Evolutionary conservation across 23 tunicate species (phyloP), one percentile per base, ranked within the genome.

Genomic region (Trididemnum nubilum): DNA sequence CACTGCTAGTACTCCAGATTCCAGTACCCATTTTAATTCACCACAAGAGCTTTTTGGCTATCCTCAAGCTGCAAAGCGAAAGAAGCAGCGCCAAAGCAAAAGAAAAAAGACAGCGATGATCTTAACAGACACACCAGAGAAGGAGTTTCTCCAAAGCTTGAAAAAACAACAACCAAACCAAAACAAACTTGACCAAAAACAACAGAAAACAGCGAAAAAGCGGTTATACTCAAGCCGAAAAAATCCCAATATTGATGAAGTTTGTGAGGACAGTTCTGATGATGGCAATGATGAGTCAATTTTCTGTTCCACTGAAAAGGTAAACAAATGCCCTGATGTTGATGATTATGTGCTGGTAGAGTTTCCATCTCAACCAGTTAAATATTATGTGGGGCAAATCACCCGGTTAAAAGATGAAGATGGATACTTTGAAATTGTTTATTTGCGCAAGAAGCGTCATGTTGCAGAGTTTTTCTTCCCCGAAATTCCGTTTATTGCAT

Each of bases 291-390:
- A 36, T 28, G 7, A 28, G 29, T 37, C 32, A 2, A 5, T 37
- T 69, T 36, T 28, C 32, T 37, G 32, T 69, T 69, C 38, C 29
- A 28, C 74, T 32, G 74, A 69, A 28, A 37, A 12, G 29, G 19
- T 30, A 33, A 28, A 36, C 36, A 69, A 69, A 32, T 12, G 4
- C 3, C 74, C 74, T 4, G 74, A 69, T 3, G 22, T 5, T 5
- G 37, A 22, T 5, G 74, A 69, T 69, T 69, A 69, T 29, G 74
- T 69, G 18, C n/a, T 69, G 36, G 74, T 69, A 28, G 74, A 69
- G 32, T 69, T 69, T 69, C n/a, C 29, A 5, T 5, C 37, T 28
- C 12, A 69, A 5, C 74, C 74, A 33, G 32, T 28, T 12, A 29
- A 69, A 32, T 69, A 5, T 32, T 69, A 5, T 32, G 74, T 69